phyloP scores from a whole-genome alignment of 2,113 vertebrate species.

The Chionodraco myersi region DNA sequence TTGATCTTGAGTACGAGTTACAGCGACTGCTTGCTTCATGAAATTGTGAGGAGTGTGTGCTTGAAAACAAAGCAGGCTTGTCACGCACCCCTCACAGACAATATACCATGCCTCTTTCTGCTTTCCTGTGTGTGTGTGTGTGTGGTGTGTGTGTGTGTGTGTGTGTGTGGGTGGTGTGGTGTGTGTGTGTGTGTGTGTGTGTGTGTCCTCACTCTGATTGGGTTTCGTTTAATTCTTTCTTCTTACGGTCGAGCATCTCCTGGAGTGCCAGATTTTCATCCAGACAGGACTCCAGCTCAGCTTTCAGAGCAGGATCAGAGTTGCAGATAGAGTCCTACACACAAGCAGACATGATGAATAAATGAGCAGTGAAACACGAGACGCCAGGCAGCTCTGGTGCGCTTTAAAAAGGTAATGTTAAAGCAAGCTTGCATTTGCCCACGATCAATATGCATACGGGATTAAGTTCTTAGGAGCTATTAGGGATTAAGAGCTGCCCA shows the following conservation, averaged over 20 bases:
- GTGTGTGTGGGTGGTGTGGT: conserved; percentile 25
- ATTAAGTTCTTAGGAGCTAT: conserved; percentile 71
- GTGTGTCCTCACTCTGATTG: conserved; percentile 86
- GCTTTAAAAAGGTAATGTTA: conserved; percentile 49
- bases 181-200: conserved; percentile 1
- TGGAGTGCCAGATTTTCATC: conserved; percentile 87
- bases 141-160: conserved; percentile 18
- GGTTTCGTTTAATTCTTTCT: conserved; percentile 85
- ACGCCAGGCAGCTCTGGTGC: conserved; percentile 34
- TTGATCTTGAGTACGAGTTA: conserved; percentile 32
- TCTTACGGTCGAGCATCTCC: conserved; percentile 85
- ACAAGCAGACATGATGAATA: conserved; percentile 66
- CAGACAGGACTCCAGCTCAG: conserved; percentile 84
- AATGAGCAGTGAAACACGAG: conserved; percentile 64
- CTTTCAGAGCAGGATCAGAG: conserved; percentile 78
- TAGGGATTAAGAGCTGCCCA: conserved; percentile 67
- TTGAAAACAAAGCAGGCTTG: conserved; percentile 29
- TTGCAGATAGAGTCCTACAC: conserved; percentile 74
- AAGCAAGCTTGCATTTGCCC: conserved; percentile 31
- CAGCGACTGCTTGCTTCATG: conserved; percentile 30
- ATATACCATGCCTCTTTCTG: conserved; percentile 21
- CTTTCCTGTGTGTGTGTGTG: conserved; percentile 17
- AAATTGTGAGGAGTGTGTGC: conserved; percentile 11
- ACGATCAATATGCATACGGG: conserved; percentile 62
- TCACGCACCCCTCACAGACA: conserved; percentile 9